Evolutionary conservation across 2,888 invertebrate species (phyloP).

Genomic region (Nemotelus nigrinus): DNA sequence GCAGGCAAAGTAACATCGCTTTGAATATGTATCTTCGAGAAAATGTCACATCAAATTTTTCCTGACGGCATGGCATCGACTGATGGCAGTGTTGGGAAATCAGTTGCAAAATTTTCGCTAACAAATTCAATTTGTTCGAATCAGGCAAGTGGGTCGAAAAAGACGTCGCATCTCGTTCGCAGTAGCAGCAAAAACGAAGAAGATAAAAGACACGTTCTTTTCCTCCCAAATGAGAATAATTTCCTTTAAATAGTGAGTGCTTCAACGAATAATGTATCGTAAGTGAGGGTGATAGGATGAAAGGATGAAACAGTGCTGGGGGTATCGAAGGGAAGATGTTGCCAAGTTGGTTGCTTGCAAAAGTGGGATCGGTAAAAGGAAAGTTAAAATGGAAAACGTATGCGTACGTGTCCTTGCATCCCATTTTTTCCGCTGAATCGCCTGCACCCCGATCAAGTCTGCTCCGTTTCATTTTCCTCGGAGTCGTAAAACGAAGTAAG

Average conservation of each 20-base stretch:
- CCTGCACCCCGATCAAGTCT: background rate
- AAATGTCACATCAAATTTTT: slow-evolving; percentile 31
- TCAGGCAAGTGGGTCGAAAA: slow-evolving; percentile 11
- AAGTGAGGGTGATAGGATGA: background rate
- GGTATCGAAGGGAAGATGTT: too few relatives aligned
- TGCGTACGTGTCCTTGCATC: slow-evolving; percentile 36
- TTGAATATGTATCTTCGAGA: background rate
- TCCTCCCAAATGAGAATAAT: slow-evolving; percentile 42
- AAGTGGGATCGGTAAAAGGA: slow-evolving; percentile 9
- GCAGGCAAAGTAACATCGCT: background rate
- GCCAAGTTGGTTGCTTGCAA: background rate
- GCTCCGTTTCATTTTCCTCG: background rate
- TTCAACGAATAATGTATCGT: slow-evolving; percentile 27
- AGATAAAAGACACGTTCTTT: slow-evolving; percentile 24
- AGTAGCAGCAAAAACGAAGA: slow-evolving; percentile 4
- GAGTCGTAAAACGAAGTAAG: slow-evolving; percentile 26
- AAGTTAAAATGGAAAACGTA: slow-evolving; percentile 18
- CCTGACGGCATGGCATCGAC: slow-evolving; percentile 3
- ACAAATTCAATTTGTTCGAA: slow-evolving; percentile 44
- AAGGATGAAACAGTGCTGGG: background rate
- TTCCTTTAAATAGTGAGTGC: slow-evolving; percentile 33
- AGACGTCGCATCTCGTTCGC: background rate
- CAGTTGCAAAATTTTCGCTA: slow-evolving; percentile 41
- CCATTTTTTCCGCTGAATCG: slow-evolving; percentile 25
- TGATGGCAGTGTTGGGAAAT: slow-evolving; percentile 35